These are phyloP conservation scores for Triplophysa tibetana DNA, from an alignment of 2,113 vertebrate genomes.

Conservation along the genomic window DNA sequence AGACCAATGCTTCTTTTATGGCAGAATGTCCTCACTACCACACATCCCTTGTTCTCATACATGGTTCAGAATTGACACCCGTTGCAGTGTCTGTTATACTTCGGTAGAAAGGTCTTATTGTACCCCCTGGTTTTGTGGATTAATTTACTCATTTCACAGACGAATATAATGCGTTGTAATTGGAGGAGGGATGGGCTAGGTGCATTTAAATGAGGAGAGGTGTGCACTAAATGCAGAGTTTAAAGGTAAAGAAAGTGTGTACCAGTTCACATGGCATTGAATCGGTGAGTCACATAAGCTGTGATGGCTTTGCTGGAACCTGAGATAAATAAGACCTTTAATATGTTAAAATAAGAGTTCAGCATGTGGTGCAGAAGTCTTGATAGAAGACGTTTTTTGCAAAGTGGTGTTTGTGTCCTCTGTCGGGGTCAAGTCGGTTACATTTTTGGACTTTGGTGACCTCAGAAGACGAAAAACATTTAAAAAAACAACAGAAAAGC, in stretches of 20 bases:
- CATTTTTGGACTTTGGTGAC: neutral
- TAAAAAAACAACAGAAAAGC: no score
- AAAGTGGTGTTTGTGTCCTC: no score
- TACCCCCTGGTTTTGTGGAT: neutral
- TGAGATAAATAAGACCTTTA: neutral
- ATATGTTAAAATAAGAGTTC: neutral
- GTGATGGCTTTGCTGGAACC: neutral
- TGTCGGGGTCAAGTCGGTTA: neutral
- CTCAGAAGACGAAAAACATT: no score
- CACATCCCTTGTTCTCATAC: constrained; percentile 1
- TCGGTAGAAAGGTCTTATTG: no score
- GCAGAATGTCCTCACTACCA: constrained; percentile 16
- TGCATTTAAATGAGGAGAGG: neutral
- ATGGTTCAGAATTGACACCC: neutral
- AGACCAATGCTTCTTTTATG: constrained; percentile 35
- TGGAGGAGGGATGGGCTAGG: constrained; percentile 2
- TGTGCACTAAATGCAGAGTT: constrained; percentile 1
- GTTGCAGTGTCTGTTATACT: neutral
- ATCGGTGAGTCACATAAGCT: neutral
- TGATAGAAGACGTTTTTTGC: no score
- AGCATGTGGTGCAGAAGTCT: neutral
- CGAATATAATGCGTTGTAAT: neutral
- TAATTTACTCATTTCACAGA: neutral
- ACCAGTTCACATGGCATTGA: neutral
- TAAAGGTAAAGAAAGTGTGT: neutral